Evolutionary conservation across 2,888 invertebrate genomes (phyloP), one percentile per base, ranked within the genome.

Genomic region (Scaptodrosophila latifasciaeformis): DNA sequence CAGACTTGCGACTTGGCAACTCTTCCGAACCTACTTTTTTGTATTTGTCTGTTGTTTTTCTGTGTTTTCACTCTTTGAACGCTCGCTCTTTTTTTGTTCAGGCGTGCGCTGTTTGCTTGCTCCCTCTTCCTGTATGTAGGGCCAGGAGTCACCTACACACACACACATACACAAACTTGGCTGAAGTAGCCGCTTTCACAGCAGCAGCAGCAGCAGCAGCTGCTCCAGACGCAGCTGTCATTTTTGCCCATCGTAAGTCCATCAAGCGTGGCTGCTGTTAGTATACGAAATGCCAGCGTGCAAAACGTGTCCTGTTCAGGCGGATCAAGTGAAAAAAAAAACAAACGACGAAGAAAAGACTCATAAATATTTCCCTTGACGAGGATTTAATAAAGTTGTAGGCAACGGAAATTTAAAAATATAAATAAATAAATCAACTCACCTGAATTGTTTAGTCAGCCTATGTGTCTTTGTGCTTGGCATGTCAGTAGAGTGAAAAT

Each of bases 201-300:
- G 12, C 29, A 27, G 13, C 35, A 37, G 9, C 50, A 50, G 12
- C 43, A 44, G 56, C 75, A 77, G 78, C 80, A 80, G 47, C 65
- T 52, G 39, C 44, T 37, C 44, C 24, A 44, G 62, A 64, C 64
- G 61, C 66, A 67, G 66, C 74, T 77, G 72, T 66, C 68, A 18
- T 15, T 37, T 12, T 18, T 17, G 18, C 17, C 10, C 18, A 10
- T 37, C 3, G 17, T 48, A n/a, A n/a, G 58, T 48, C 62, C 7
- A 70, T 68, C 75, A 63, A 55, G 35, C 27, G 49, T 37, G 42
- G 50, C 40, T 49, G 35, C 49, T 44, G 39, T 80, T 66, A 75
- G 80, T 75, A 66, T 70, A 74, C 70, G 62, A 80, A 65, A 53
- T 61, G 70, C 55, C 59, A 60, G 54, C 66, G 45, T 66, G 21